phyloP scores from a whole-genome alignment of 2,888 invertebrate species.

The Luperina nickerlii region DNA sequence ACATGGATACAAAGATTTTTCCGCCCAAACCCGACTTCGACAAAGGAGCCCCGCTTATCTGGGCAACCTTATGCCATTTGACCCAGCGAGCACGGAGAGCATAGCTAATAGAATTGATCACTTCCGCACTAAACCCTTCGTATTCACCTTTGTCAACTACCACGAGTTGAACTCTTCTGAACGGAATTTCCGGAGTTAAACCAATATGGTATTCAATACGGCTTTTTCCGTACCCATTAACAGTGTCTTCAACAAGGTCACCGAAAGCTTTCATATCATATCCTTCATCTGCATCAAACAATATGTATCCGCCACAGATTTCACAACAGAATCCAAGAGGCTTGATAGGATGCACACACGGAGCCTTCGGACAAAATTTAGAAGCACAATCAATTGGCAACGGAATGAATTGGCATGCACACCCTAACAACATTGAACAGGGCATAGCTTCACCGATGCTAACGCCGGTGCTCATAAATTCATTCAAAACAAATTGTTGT shows the following conservation, averaged over 20 bases:
- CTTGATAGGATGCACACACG: conserved; percentile 80
- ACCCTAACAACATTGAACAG: conserved; percentile 76
- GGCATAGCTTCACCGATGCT: conserved; percentile 62
- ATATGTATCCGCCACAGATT: conserved; percentile 82
- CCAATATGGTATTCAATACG: conserved; percentile 79
- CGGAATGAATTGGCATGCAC: conserved; percentile 78
- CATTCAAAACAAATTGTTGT: conserved; percentile 75
- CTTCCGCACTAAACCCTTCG: conserved; percentile 78
- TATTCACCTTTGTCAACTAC: conserved; percentile 82
- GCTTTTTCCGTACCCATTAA: conserved; percentile 71
- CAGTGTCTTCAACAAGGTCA: conserved; percentile 73
- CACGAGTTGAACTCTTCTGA: conserved; percentile 79
- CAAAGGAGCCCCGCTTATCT: conserved; percentile 81
- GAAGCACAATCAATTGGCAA: conserved; percentile 77
- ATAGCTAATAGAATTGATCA: conserved; percentile 75
- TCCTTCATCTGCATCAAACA: conserved; percentile 75
- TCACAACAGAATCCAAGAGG: conserved; percentile 85
- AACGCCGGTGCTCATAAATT: conserved; percentile 68
- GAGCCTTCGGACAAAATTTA: conserved; percentile 79
- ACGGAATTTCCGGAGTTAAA: conserved; percentile 63
- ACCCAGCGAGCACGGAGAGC: conserved; percentile 74
- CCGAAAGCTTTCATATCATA: conserved; percentile 78
- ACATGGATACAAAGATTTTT: conserved; percentile 81
- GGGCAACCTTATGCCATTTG: conserved; percentile 70
- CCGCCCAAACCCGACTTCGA: conserved; percentile 76